Percentiles rank a stretch among this genome's conserved stretches.
These are phyloP conservation scores for Automeris io DNA, from an alignment of 2,888 invertebrate species.

Conservation along the genomic window DNA sequence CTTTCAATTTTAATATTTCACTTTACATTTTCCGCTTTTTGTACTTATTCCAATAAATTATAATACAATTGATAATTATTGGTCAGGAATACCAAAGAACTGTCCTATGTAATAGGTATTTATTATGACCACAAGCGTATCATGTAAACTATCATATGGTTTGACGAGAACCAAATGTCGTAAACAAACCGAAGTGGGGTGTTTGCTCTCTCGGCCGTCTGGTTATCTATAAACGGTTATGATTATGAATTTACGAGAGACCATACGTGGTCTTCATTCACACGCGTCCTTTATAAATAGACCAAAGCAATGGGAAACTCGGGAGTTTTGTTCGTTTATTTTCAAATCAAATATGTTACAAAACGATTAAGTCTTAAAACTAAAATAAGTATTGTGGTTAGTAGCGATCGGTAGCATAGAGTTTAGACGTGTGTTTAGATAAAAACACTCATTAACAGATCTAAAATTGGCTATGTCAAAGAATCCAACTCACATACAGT, in stretches of 20 bases:
- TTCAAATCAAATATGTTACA: slow-evolving; percentile 2
- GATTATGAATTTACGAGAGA: slow-evolving; percentile 22
- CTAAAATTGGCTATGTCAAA: too few species aligned
- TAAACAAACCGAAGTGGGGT: slow-evolving; percentile 33
- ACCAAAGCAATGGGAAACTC: slow-evolving; percentile 9
- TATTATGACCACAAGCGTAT: slow-evolving; percentile 13
- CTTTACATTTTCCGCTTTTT: too few species aligned
- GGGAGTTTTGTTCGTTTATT: slow-evolving; percentile 6
- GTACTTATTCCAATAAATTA: too few species aligned
- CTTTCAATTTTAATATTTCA: too few species aligned
- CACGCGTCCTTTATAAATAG: slow-evolving; percentile 17
- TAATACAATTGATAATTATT: too few species aligned
- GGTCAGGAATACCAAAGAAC: too few species aligned
- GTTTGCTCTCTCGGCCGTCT: slow-evolving; percentile 27
- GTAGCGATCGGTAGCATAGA: too few species aligned
- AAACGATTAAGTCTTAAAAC: slow-evolving; percentile 1
- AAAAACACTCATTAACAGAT: too few species aligned
- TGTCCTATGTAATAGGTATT: background rate
- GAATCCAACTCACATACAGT: too few species aligned
- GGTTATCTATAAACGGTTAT: slow-evolving; percentile 27
- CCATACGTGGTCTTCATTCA: slow-evolving; percentile 16
- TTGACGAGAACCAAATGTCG: slow-evolving; percentile 39
- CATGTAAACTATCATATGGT: slow-evolving; percentile 19
- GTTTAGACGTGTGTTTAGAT: too few species aligned
- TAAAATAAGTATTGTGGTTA: too few species aligned